phyloP scores from a whole-genome alignment of 2,797 vertebrate species.

The Fistularia commersonii region DNA sequence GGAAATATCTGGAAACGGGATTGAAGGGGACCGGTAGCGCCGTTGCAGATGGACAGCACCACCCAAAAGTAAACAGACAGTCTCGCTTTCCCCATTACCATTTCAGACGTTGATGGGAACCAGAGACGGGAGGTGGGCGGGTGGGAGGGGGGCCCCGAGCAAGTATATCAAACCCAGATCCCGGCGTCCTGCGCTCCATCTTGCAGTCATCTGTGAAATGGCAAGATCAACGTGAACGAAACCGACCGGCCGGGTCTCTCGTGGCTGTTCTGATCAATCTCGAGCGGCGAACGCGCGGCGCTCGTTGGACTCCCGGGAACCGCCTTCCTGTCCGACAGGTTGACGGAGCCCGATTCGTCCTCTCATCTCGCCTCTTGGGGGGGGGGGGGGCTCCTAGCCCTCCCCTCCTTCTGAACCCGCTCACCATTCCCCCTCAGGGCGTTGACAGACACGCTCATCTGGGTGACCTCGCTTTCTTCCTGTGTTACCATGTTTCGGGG shows the following conservation, averaged over 20 bases:
- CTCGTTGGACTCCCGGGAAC: slow-evolving; percentile 22
- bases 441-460: slow-evolving; percentile 72
- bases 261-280: slow-evolving; percentile 52
- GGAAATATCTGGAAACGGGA: slow-evolving; percentile 15
- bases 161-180: slow-evolving; percentile 58
- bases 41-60: slow-evolving; percentile 54
- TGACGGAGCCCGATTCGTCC: slow-evolving; percentile 48
- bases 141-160: slow-evolving; percentile 7
- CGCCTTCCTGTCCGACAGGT: slow-evolving; percentile 21
- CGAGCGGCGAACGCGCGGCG: slow-evolving; percentile 19
- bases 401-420: slow-evolving; percentile 31
- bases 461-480: slow-evolving; percentile 67
- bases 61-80: slow-evolving; percentile 66
- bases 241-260: slow-evolving; percentile 53
- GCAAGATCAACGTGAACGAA: slow-evolving; percentile 57
- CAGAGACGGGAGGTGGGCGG: slow-evolving; percentile 38
- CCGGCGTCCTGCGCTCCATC: slow-evolving; percentile 24
- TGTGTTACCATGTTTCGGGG: slow-evolving; percentile 54
- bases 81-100: slow-evolving; percentile 54
- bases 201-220: slow-evolving; percentile 58
- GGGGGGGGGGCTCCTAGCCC: too few relatives aligned
- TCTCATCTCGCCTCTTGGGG: background rate
- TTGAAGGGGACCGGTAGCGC: slow-evolving; percentile 27
- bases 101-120: slow-evolving; percentile 52
- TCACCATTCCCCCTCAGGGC: slow-evolving; percentile 59